Evolutionary conservation across 2,797 vertebrate genomes (phyloP).

Genomic region (Siniperca obscura): DNA sequence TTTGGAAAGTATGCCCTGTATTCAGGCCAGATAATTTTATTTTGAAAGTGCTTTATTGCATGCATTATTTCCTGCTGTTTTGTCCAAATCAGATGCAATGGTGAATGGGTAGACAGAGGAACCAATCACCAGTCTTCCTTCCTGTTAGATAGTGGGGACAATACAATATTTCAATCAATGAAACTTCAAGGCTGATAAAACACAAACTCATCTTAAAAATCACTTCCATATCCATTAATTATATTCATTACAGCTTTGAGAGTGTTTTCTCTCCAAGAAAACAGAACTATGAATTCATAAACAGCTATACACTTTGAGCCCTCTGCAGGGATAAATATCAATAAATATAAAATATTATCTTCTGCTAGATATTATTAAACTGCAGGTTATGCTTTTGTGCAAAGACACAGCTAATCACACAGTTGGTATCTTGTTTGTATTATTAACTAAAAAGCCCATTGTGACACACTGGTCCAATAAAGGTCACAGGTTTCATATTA

Average conservation of each 20-base stretch:
- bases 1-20: neutral
- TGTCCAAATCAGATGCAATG: slow-evolving; percentile 25
- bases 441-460: slow-evolving; percentile 39
- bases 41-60: neutral
- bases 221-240: slow-evolving; percentile 47
- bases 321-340: slow-evolving; percentile 32
- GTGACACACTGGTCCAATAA: slow-evolving; percentile 39
- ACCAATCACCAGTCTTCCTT: slow-evolving; percentile 7
- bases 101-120: slow-evolving; percentile 8
- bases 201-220: slow-evolving; percentile 41
- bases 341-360: slow-evolving; percentile 35
- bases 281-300: slow-evolving; percentile 47
- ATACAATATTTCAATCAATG: slow-evolving; percentile 46
- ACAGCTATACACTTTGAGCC: slow-evolving; percentile 26
- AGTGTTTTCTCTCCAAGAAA: slow-evolving; percentile 39
- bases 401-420: slow-evolving; percentile 23
- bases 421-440: slow-evolving; percentile 40
- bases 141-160: slow-evolving; percentile 24
- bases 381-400: slow-evolving; percentile 11
- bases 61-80: slow-evolving; percentile 22
- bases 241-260: slow-evolving; percentile 43
- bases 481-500: slow-evolving; percentile 53
- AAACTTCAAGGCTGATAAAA: slow-evolving; percentile 47
- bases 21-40: slow-evolving; percentile 1
- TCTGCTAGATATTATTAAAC: slow-evolving; percentile 34